Evolutionary conservation across 2,888 invertebrate species (phyloP).

Genomic region (Dugesia japonica): DNA sequence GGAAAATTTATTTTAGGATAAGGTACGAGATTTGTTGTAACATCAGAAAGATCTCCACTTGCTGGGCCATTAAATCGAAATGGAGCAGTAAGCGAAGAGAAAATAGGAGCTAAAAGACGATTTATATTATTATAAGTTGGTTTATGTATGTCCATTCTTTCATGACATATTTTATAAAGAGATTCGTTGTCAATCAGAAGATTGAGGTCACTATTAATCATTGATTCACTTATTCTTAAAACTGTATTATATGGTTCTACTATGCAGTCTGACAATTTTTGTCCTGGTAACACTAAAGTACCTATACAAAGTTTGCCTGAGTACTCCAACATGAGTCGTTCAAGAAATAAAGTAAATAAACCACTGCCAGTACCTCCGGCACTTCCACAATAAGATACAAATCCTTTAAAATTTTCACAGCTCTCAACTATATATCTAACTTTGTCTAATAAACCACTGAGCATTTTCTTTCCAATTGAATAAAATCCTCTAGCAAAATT

Average conservation of each 20-base stretch:
- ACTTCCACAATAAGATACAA: neutral
- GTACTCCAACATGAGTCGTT: neutral
- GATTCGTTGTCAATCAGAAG: constrained; percentile 37
- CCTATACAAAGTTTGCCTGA: neutral
- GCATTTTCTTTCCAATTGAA: constrained; percentile 30
- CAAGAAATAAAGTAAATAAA: neutral
- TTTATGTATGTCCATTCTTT: constrained; percentile 63
- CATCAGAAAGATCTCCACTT: constrained; percentile 47
- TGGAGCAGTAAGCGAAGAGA: constrained; percentile 42
- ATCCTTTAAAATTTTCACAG: neutral
- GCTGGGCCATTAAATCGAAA: constrained; percentile 49
- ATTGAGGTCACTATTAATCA: constrained; percentile 77
- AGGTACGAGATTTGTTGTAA: constrained; percentile 2
- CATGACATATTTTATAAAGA: constrained; percentile 50
- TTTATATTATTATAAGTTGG: constrained; percentile 71
- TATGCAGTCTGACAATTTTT: constrained; percentile 36
- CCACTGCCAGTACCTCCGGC: constrained; percentile 23
- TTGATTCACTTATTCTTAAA: constrained; percentile 73
- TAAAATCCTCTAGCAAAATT: constrained; percentile 35
- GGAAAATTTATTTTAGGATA: neutral
- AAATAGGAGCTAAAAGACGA: constrained; percentile 71
- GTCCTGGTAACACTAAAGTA: neutral
- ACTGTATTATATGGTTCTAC: constrained; percentile 64
- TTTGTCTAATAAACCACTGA: neutral
- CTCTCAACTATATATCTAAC: neutral